Conservation (phyloP, 2,113 vertebrate genomes). For the Eudorcas thomsonii region DNA sequence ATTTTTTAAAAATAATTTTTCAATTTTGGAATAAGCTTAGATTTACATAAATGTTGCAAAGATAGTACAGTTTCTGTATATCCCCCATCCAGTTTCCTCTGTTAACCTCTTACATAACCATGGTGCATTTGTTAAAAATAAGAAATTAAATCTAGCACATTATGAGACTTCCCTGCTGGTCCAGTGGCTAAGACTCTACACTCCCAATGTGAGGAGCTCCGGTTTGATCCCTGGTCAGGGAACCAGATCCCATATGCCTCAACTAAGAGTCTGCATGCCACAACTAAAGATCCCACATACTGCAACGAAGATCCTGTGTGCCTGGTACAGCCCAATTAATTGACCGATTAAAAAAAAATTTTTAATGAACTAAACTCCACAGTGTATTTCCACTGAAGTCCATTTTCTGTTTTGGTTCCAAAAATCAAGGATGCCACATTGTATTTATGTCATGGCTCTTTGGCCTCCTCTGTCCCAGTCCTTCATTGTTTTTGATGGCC, state of each 20-base stretch:
- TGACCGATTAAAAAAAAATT: background rate
- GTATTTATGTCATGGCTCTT: background rate
- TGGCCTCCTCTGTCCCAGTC: background rate
- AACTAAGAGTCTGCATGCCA: background rate
- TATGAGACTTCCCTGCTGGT: background rate
- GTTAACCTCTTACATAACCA: background rate
- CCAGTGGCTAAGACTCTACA: background rate
- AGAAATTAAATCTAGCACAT: background rate
- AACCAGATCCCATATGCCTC: background rate
- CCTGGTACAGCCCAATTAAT: background rate
- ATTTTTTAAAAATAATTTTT: background rate
- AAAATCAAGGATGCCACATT: background rate
- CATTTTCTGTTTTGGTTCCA: background rate
- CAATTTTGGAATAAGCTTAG: background rate
- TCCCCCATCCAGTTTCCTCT: background rate
- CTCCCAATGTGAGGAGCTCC: background rate
- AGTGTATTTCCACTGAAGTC: background rate
- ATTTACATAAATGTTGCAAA: background rate
- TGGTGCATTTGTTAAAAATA: background rate
- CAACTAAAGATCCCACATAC: background rate
- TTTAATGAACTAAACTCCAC: background rate
- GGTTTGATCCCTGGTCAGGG: background rate
- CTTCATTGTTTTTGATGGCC: background rate
- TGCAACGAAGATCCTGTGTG: background rate
- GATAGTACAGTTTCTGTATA: background rate